Conservation (phyloP, 2,797 vertebrate species). For the Acanthornis magna region DNA sequence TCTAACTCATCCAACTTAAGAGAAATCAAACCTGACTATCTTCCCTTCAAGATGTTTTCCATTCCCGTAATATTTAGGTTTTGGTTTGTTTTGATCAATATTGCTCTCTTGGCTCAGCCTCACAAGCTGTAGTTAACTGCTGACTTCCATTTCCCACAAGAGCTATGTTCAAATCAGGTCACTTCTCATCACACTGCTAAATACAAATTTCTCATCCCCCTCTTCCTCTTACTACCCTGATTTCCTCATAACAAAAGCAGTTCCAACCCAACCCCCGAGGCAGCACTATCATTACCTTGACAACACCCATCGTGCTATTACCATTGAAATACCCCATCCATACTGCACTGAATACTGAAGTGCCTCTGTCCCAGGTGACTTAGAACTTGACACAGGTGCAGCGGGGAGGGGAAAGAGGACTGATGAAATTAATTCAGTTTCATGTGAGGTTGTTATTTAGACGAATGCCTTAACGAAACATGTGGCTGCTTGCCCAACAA, state of each 20-base stretch:
- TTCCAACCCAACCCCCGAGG: background rate
- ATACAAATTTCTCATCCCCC: background rate
- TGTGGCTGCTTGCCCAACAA: accelerated
- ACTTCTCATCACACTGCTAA: background rate
- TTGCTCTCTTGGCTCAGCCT: background rate
- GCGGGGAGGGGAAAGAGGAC: background rate
- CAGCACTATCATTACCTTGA: background rate
- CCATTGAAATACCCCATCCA: background rate
- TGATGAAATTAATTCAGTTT: background rate
- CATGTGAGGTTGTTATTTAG: background rate
- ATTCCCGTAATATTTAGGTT: background rate
- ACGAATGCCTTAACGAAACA: background rate
- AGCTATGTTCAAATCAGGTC: background rate
- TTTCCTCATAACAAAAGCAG: background rate
- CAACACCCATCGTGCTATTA: background rate
- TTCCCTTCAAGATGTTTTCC: background rate
- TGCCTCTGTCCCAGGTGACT: background rate
- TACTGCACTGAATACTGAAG: background rate
- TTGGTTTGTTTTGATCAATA: background rate
- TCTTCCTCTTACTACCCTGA: background rate
- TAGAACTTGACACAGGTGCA: background rate
- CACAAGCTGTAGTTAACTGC: background rate
- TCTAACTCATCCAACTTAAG: background rate
- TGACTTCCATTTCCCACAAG: background rate
- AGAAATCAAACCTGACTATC: background rate